Evolutionary conservation across 2,113 vertebrate species (phyloP).

Genomic region (Oxygymnocypris stewartii): DNA sequence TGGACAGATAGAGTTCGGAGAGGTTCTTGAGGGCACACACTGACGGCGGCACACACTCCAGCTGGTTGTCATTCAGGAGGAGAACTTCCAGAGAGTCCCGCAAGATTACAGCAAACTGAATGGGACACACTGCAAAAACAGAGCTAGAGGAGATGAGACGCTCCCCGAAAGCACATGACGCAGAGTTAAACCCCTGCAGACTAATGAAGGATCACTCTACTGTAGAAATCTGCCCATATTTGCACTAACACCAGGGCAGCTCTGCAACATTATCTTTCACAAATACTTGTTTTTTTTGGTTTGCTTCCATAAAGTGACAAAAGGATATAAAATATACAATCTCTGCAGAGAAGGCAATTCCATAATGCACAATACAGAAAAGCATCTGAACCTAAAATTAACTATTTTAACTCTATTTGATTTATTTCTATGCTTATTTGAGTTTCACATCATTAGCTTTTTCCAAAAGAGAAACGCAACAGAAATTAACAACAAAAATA

Average conservation of each 20-base stretch:
- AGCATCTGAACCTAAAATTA: too few relatives aligned
- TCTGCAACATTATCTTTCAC: background rate
- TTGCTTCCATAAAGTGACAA: background rate
- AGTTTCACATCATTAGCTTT: too few relatives aligned
- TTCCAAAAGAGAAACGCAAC: too few relatives aligned
- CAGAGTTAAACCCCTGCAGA: constrained; percentile 26
- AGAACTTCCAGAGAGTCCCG: constrained; percentile 90
- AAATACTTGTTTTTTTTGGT: background rate
- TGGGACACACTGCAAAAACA: constrained; percentile 71
- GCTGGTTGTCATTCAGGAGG: constrained; percentile 88
- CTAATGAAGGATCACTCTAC: constrained; percentile 32
- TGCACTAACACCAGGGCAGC: background rate
- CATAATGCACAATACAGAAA: too few relatives aligned
- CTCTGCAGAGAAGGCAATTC: too few relatives aligned
- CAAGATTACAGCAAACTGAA: constrained; percentile 87
- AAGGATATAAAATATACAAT: too few relatives aligned
- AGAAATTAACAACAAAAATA: too few relatives aligned
- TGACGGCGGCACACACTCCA: constrained; percentile 86
- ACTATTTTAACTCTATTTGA: too few relatives aligned
- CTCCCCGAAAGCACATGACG: constrained; percentile 13
- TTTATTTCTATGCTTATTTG: too few relatives aligned
- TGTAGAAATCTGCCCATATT: background rate
- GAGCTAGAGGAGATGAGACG: constrained; percentile 32
- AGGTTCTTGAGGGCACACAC: constrained; percentile 85
- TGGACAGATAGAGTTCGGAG: constrained; percentile 93